Evolutionary conservation across 2,797 vertebrate species (phyloP).

Genomic region (Ataeniobius toweri): DNA sequence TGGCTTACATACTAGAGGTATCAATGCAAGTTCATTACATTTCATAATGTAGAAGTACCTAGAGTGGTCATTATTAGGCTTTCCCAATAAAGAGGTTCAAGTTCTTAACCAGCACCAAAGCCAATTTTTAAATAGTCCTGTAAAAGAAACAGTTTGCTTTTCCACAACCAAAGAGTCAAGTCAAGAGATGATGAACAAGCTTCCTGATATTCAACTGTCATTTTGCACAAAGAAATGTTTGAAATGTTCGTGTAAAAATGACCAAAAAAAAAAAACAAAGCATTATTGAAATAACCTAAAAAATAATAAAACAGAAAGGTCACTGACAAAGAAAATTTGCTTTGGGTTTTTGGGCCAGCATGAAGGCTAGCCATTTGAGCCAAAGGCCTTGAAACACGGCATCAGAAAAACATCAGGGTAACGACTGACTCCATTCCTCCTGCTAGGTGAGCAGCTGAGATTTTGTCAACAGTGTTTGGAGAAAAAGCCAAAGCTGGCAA

Average conservation of each 20-base stretch:
- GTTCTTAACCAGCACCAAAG: neutral
- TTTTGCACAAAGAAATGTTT: neutral
- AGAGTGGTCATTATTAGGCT: neutral
- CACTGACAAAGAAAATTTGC: neutral
- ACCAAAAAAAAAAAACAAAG: neutral
- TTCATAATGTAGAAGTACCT: neutral
- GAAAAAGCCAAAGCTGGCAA: conserved; percentile 50
- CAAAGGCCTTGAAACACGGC: conserved; percentile 37
- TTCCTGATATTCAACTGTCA: neutral
- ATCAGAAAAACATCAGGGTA: conserved; percentile 43
- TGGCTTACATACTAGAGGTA: no score
- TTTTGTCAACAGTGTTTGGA: conserved; percentile 53
- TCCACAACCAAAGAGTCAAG: no score
- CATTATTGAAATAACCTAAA: neutral
- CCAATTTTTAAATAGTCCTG: no score
- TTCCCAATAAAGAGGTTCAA: no score
- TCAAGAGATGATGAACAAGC: no score
- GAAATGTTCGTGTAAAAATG: neutral
- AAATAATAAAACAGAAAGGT: neutral
- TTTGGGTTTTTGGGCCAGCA: conserved; percentile 11
- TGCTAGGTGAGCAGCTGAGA: conserved; percentile 59
- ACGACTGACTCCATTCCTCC: conserved; percentile 68
- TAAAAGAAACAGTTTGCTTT: no score
- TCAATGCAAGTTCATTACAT: neutral
- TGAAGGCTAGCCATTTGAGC: conserved; percentile 31